Base-by-base conservation (phyloP, 2,113 vertebrate genomes). In the Engystomops pustulosus region DNA sequence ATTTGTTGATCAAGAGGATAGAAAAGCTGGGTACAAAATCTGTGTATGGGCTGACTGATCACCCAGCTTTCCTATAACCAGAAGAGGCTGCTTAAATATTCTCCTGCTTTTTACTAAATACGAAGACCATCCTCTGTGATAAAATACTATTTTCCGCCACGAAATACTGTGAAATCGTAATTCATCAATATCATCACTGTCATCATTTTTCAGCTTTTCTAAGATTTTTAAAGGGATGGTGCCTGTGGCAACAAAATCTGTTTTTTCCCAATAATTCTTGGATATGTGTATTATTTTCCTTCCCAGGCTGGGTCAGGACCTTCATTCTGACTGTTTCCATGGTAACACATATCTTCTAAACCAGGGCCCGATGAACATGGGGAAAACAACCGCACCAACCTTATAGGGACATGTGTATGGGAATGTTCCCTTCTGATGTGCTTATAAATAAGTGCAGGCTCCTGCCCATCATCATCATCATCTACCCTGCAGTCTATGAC, bases 261-360 rank as follows among this genome's bases (percentile, higher is more conserved):
- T 20, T n/a, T 47, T 23, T 36, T 38, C 49, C 51, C 36, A 60
- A 78, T 78, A 78, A 41, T 60, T 38, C 75, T 41, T 41, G 20
- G 75, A 60, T 41, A 58, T 41, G 32, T 58, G 53, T 36, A 25
- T 78, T 77, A 58, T 77, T 77, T 67, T 78, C 51, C 36, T 78
- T 78, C 75, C 75, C 53, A 58, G 30, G 51, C 75, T 9, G 14
- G 51, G 75, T 78, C 75, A 38, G 32, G 75, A 78, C 75, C 75
- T 78, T 58, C 51, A 34, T n/a, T 58, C 51, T n/a, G 32, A 18
- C 75, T 78, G 75, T 78, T 78, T 78, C 75, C 75, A 78, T 78
- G 75, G 53, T n/a, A 78, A 78, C 75, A 55, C 51, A 23, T 41
- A 53, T 60, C n/a, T 60, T 78, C 18, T 15, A 32, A 55, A 51